A percentile compares a stretch with the other conserved stretches of the same genome.
Evolutionary conservation across 2,888 invertebrate genomes (phyloP).

Genomic region (Cyclophora albipunctata): DNA sequence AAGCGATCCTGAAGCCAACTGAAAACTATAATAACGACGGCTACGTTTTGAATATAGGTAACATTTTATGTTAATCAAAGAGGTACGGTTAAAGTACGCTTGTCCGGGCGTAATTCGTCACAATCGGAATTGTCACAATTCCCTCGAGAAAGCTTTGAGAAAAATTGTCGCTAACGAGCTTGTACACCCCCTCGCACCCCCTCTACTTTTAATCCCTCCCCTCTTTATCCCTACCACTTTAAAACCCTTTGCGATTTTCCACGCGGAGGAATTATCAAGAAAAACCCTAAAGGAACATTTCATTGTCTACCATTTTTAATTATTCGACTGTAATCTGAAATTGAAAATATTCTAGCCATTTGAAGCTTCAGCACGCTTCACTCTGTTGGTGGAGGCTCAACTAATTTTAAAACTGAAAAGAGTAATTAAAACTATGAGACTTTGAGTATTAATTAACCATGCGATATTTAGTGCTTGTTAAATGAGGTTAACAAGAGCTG

Average conservation of each 20-base stretch:
- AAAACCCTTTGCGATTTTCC: conserved; percentile 71
- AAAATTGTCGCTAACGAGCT: conserved; percentile 74
- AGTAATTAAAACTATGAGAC: no score
- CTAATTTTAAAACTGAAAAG: no score
- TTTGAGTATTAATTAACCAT: no score
- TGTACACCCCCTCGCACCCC: conserved; percentile 28
- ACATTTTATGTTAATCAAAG: conserved; percentile 51
- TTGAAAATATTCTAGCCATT: conserved; percentile 22
- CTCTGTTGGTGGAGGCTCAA: no score
- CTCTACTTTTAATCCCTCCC: conserved; percentile 56
- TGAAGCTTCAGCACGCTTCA: conserved; percentile 9
- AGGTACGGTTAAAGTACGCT: conserved; percentile 30
- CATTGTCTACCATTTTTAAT: conserved; percentile 51
- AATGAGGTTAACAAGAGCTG: no score
- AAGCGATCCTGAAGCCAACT: no score
- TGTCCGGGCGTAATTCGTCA: conserved; percentile 66
- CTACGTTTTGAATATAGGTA: conserved; percentile 15
- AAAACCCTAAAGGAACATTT: conserved; percentile 46
- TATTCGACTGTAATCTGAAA: conserved; percentile 29
- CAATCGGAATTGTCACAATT: conserved; percentile 71
- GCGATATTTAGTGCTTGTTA: no score
- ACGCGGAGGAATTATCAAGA: conserved; percentile 58
- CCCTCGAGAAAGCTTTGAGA: conserved; percentile 67
- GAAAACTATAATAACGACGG: no score
- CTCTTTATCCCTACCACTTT: conserved; percentile 62